Percentiles rank a stretch among this genome's conserved stretches.
Conservation (phyloP, 2,113 vertebrate genomes). For the Pelobates fuscus region DNA sequence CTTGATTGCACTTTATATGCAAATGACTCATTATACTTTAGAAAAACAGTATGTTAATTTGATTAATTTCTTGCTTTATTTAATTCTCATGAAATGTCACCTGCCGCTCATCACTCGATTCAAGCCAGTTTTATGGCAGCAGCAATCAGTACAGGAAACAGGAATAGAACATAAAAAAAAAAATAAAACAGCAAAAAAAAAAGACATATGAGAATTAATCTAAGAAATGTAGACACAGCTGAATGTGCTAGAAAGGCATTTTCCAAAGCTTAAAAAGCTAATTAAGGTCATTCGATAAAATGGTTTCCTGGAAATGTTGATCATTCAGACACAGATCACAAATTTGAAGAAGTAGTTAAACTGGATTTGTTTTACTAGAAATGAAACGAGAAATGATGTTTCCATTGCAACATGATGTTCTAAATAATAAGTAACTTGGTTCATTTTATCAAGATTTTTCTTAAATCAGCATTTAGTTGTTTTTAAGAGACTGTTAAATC, state of each 20-base stretch:
- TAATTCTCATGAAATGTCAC: slow-evolving; percentile 71
- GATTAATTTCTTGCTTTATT: slow-evolving; percentile 68
- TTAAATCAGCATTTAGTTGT: slow-evolving; percentile 21
- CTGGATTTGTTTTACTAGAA: slow-evolving; percentile 33
- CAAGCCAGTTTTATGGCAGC: slow-evolving; percentile 58
- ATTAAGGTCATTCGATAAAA: slow-evolving; percentile 53
- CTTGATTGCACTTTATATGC: slow-evolving; percentile 66
- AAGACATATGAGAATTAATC: slow-evolving; percentile 20
- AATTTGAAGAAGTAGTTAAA: slow-evolving; percentile 26
- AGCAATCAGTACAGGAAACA: slow-evolving; percentile 58
- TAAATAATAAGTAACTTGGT: slow-evolving; percentile 32
- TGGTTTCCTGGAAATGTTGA: slow-evolving; percentile 42
- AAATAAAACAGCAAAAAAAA: background rate
- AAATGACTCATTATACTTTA: slow-evolving; percentile 66
- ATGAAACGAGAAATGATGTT: slow-evolving; percentile 48
- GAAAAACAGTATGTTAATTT: slow-evolving; percentile 70
- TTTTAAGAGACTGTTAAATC: slow-evolving; percentile 1
- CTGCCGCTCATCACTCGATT: slow-evolving; percentile 71
- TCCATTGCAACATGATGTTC: slow-evolving; percentile 8
- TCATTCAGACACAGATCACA: slow-evolving; percentile 24
- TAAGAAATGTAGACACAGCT: slow-evolving; percentile 45
- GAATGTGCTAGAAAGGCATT: slow-evolving; percentile 55
- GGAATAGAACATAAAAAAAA: slow-evolving; percentile 56
- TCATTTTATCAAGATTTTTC: slow-evolving; percentile 19
- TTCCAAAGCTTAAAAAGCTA: slow-evolving; percentile 50